Evolutionary conservation across 2,797 vertebrate species (phyloP).

Genomic region (Limosa lapponica): DNA sequence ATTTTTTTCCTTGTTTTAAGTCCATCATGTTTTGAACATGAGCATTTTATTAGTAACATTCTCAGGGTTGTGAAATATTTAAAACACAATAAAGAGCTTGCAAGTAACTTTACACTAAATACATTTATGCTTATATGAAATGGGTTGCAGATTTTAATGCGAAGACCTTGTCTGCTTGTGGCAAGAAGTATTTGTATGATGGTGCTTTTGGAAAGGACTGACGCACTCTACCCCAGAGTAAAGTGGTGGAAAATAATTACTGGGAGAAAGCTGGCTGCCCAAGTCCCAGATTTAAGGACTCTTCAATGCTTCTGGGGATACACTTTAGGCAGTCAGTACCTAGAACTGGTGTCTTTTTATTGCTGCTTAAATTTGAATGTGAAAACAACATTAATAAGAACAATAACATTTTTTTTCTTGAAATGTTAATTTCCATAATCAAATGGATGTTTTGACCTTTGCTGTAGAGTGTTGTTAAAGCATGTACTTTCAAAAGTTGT

Average conservation of each 20-base stretch:
- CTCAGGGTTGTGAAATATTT: background rate
- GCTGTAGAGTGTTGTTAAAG: background rate
- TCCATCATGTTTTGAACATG: background rate
- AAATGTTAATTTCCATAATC: conserved; percentile 8
- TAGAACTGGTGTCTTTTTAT: background rate
- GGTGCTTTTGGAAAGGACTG: background rate
- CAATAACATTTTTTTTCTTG: background rate
- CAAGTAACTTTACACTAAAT: background rate
- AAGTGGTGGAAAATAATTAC: background rate
- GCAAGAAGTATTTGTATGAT: background rate
- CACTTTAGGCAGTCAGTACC: background rate
- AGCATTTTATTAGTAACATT: background rate
- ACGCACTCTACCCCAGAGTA: background rate
- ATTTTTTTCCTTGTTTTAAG: background rate
- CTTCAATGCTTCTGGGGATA: background rate
- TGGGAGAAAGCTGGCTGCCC: background rate
- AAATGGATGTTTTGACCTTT: conserved; percentile 2
- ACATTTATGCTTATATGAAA: conserved; percentile 3
- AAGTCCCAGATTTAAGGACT: background rate
- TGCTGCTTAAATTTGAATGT: background rate
- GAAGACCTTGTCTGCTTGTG: background rate
- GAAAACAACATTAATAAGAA: background rate
- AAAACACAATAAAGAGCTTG: background rate
- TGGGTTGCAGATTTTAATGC: background rate
- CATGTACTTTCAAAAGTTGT: background rate